Percentiles rank a stretch among this genome's conserved stretches.
Evolutionary conservation across 1,140 invertebrate species (phyloP).

Genomic region (Calephelis virginiensis): DNA sequence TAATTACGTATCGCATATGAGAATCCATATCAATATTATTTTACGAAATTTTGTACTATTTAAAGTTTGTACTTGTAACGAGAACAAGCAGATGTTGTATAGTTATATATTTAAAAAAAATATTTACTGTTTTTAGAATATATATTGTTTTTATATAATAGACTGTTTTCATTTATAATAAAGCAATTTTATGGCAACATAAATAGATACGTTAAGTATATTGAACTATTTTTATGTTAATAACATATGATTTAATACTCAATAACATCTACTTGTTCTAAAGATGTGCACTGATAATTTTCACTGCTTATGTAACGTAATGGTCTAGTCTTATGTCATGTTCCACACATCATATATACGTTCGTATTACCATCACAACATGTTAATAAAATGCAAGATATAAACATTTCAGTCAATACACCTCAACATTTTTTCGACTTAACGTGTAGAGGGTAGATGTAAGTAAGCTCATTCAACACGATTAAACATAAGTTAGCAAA

Average conservation of each 20-base stretch:
- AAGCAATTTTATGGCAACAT: slow-evolving; percentile 9
- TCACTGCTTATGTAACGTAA: not conserved
- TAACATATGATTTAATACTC: slow-evolving; percentile 11
- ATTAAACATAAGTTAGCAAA: too few relatives aligned
- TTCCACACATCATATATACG: not conserved
- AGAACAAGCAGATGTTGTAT: slow-evolving; percentile 35
- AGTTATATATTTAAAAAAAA: slow-evolving; percentile 1
- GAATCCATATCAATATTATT: slow-evolving; percentile 69
- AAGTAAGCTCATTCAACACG: too few relatives aligned
- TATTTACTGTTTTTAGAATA: slow-evolving; percentile 11
- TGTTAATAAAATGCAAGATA: too few relatives aligned
- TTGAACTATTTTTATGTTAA: slow-evolving; percentile 12
- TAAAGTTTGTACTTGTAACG: slow-evolving; percentile 33
- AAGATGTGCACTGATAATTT: slow-evolving; percentile 20
- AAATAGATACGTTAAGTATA: slow-evolving; percentile 11
- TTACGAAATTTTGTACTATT: slow-evolving; percentile 55
- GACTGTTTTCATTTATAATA: slow-evolving; percentile 15
- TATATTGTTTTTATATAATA: slow-evolving; percentile 15
- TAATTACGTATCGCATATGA: slow-evolving; percentile 56
- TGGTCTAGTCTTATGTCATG: not conserved
- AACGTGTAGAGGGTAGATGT: too few relatives aligned
- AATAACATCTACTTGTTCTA: slow-evolving; percentile 20
- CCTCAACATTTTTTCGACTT: too few relatives aligned
- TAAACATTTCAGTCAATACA: too few relatives aligned
- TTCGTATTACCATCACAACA: too few relatives aligned